Evolutionary conservation across 1,140 invertebrate species (phyloP), one percentile per base, ranked within the genome.

Genomic region (Heliconius congener): DNA sequence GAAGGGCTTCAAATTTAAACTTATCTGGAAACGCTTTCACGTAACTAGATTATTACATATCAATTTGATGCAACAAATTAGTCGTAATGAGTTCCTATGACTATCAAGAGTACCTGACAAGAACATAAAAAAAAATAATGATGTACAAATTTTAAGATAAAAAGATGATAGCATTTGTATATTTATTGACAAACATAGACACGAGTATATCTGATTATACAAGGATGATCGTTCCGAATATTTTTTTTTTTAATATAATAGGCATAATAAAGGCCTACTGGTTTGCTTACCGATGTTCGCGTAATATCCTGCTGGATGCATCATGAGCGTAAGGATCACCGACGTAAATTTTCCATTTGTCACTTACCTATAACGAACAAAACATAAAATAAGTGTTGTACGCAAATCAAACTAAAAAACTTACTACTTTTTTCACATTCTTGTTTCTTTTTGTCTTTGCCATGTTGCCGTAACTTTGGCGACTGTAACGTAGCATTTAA

Each of bases 281-380:
- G 37, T 57, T 76, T 37, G 83, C 92, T 94, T 93, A 94, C 93
- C 93, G 76, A 94, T 91, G 81, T 94, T 94, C 57, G 93, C 93
- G 90, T 94, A 94, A 91, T 94, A 94, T 82, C 93, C 93, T 66
- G 92, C 91, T 79, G 93, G 92, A 85, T 94, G 93, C 93, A 94
- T 94, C 88, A 87, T 91, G 87, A 84, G 83, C 81, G 84, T 84
- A 89, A 78, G 82, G 84, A 93, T 94, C 93, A 94, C 92, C 90
- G 90, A 8, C 79, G 85, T 88, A 91, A 87, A 85, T 79, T 89
- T 91, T 88, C 92, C 93, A 94, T 94, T 92, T 90, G 90, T 93
- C 93, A 94, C 93, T 94, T 94, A 94, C 93, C 93, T 94, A 91
- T 87, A 93, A 93, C 78, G 81, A 90, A 90, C 75, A 88, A 80